Percentiles rank a stretch among this genome's conserved stretches.
Evolutionary conservation across 1,140 invertebrate genomes (phyloP).

Genomic region (Drosophila arawakana): DNA sequence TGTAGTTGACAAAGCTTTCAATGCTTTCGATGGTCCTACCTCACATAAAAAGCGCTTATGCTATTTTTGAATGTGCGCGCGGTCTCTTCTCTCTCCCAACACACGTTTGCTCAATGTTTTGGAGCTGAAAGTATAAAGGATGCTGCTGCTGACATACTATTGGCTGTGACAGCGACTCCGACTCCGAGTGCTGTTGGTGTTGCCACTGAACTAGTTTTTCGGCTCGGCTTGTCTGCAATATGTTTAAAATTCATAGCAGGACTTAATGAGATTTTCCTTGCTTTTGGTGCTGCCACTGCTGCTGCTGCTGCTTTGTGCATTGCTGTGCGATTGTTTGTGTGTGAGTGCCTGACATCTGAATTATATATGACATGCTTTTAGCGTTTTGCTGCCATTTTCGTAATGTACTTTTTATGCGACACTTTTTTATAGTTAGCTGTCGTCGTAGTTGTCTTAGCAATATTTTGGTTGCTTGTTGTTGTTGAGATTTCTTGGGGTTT

Average conservation of each 20-base stretch:
- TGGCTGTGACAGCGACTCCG: slow-evolving; percentile 51
- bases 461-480: not conserved
- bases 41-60: slow-evolving; percentile 57
- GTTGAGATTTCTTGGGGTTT: slow-evolving; percentile 19
- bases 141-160: slow-evolving; percentile 59
- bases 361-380: slow-evolving; percentile 76
- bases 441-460: not conserved
- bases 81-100: slow-evolving; percentile 5
- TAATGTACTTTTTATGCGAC: slow-evolving; percentile 76
- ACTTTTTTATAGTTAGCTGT: slow-evolving; percentile 66
- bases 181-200: slow-evolving; percentile 29
- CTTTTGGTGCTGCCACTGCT: not conserved
- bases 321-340: slow-evolving; percentile 14
- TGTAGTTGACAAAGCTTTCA: slow-evolving; percentile 1
- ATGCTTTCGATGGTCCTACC: slow-evolving; percentile 60
- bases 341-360: slow-evolving; percentile 51
- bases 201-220: slow-evolving; percentile 57
- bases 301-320: slow-evolving; percentile 54
- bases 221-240: slow-evolving; percentile 60
- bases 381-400: slow-evolving; percentile 62
- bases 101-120: not conserved
- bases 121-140: slow-evolving; percentile 39
- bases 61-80: slow-evolving; percentile 22
- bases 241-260: slow-evolving; percentile 81
- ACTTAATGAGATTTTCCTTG: slow-evolving; percentile 75